Evolutionary conservation across 2,888 invertebrate species (phyloP), one percentile per base, ranked within the genome.

Genomic region (Dynastes maya): DNA sequence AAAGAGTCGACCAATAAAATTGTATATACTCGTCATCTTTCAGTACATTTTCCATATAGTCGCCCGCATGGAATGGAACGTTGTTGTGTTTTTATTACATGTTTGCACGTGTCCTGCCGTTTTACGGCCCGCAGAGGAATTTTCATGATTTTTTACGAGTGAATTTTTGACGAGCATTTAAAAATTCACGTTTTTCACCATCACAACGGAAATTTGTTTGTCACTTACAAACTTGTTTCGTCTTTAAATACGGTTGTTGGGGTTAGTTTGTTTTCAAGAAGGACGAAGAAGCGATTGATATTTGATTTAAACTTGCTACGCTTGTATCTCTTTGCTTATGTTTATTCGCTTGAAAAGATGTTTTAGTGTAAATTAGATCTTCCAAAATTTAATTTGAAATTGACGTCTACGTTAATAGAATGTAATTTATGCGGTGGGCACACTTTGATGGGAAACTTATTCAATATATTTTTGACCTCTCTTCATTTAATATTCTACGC

Each of bases 131-230:
- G 11, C 45, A 0, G 9, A 22, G 67, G 67, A 45, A 67, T 67
- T 67, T 67, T 67, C 67, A 67, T 67, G 67, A 67, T 63, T 63
- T 63, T 63, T 63, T 63, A 63, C 32, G 63, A 63, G 63, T 63
- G 32, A 63, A 63, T 63, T 63, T 63, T 63, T 63, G 63, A 63
- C 63, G 63, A 63, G 29, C 63, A 13, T 63, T 63, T 29, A 29
- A 63, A 63, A 29, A 63, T 13, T 32, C 29, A 29, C 13, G 63
- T 13, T 27, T 29, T 32, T 3, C 27, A 13, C 22, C 27, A 3
- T 63, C 27, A 13, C 61, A 2, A 5, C 9, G 29, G 29, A 63
- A 63, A 29, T 5, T 55, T 22, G 32, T 37, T 5, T 5, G 32
- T 16, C 3, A 22, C 22, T 58, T 22, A 22, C 8, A 22, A 16